Conservation (phyloP, 2,113 vertebrate genomes). For the Rousettus leschenaultii region DNA sequence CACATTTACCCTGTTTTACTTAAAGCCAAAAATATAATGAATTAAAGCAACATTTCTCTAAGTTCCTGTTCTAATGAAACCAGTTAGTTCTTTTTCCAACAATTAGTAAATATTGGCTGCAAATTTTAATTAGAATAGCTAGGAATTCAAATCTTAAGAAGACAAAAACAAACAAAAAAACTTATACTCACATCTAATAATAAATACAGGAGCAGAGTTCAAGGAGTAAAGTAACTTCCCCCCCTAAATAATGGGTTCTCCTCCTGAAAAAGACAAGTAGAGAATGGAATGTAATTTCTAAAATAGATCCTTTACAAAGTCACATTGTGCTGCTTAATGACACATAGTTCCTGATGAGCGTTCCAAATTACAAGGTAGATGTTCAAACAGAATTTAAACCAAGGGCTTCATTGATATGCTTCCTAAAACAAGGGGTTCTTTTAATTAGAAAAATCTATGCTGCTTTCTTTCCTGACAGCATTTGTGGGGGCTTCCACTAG, state of each 20-base stretch:
- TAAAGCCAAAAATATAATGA: background rate
- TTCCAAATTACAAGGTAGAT: constrained; percentile 73
- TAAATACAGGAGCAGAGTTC: constrained; percentile 3
- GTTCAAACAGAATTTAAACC: constrained; percentile 61
- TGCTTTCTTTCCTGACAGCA: constrained; percentile 58
- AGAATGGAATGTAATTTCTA: constrained; percentile 69
- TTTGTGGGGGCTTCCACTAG: constrained; percentile 17
- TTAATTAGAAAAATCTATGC: constrained; percentile 74
- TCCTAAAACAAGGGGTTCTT: constrained; percentile 71
- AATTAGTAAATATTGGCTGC: background rate
- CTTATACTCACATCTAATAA: background rate
- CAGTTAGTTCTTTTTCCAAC: background rate
- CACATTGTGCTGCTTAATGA: constrained; percentile 72
- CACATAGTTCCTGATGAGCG: constrained; percentile 70
- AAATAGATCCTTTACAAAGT: constrained; percentile 68
- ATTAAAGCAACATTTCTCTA: background rate
- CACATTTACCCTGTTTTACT: background rate
- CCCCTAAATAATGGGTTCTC: constrained; percentile 30
- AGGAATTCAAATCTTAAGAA: background rate
- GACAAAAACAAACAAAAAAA: background rate
- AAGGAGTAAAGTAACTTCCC: constrained; percentile 2
- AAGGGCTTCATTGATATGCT: constrained; percentile 69
- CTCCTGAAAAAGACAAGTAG: constrained; percentile 48
- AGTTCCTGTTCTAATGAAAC: background rate
- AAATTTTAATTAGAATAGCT: constrained; percentile 1